These are phyloP conservation scores for Catamblyrhynchus diadema DNA, from an alignment of 2,797 vertebrate genomes.

Conservation along the genomic window DNA sequence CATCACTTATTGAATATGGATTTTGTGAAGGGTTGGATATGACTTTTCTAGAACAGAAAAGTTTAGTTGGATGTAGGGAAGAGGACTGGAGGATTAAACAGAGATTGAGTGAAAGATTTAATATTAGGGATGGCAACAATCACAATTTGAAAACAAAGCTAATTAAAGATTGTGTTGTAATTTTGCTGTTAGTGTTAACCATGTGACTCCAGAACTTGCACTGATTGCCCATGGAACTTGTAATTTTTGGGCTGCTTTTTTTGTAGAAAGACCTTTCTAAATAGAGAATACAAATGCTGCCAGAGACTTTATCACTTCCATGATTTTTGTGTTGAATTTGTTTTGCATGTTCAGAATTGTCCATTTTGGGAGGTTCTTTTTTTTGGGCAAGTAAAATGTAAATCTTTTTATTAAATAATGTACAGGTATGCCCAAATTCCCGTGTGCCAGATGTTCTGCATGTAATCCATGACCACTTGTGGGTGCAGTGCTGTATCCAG, in stretches of 20 bases:
- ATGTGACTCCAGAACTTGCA: not conserved
- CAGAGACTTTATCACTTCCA: not conserved
- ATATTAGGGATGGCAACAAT: not conserved
- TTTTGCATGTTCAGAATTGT: not conserved
- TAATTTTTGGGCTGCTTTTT: not conserved
- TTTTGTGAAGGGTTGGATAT: not conserved
- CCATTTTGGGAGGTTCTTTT: not conserved
- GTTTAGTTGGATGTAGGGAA: not conserved
- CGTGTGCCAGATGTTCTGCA: not conserved
- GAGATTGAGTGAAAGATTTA: not conserved
- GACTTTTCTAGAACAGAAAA: not conserved
- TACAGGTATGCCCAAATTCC: not conserved
- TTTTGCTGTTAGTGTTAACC: not conserved
- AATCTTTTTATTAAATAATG: not conserved
- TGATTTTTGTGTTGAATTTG: not conserved
- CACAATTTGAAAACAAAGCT: not conserved
- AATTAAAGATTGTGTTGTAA: not conserved
- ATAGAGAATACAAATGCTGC: not conserved
- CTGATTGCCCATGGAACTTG: not conserved
- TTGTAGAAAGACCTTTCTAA: not conserved
- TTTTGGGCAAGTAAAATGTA: not conserved
- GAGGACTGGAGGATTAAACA: not conserved
- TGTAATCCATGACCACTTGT: not conserved
- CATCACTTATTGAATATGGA: rapidly evolving
- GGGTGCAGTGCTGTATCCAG: not conserved